Conservation (phyloP, 2,888 invertebrate genomes). For the Gasteruption jaculator region DNA sequence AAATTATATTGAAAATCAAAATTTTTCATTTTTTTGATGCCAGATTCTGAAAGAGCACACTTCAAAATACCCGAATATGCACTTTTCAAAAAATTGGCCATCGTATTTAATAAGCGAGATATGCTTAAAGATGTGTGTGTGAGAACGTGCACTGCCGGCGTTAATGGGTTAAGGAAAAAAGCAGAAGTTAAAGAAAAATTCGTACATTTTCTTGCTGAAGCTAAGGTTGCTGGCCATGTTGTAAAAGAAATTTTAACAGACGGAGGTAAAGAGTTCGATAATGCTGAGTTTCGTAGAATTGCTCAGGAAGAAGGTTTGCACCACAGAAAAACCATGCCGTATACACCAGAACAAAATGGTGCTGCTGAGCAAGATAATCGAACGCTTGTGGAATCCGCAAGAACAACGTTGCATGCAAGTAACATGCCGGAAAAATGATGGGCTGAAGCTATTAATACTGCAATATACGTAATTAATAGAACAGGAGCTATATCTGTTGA, state of each 20-base stretch:
- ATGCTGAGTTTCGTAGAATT: slow-evolving; percentile 26
- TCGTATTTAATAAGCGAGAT: too few species aligned
- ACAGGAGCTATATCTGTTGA: slow-evolving; percentile 28
- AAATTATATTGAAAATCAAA: too few species aligned
- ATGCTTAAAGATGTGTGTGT: too few species aligned
- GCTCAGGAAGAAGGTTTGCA: slow-evolving; percentile 23
- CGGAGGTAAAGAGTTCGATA: slow-evolving; percentile 36
- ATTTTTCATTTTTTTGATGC: too few species aligned
- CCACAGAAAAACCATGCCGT: slow-evolving; percentile 24
- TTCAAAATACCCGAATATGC: too few species aligned
- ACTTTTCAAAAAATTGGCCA: too few species aligned
- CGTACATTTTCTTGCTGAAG: slow-evolving; percentile 24
- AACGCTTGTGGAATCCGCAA: slow-evolving; percentile 31
- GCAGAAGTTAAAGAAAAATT: slow-evolving; percentile 27
- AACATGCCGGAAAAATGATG: slow-evolving; percentile 27
- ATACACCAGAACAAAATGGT: slow-evolving; percentile 28
- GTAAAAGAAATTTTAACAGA: slow-evolving; percentile 34
- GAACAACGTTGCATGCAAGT: slow-evolving; percentile 31
- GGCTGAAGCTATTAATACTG: slow-evolving; percentile 26
- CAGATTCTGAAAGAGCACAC: too few species aligned
- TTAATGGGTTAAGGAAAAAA: too few species aligned
- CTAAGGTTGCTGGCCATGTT: slow-evolving; percentile 26
- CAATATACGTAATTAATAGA: slow-evolving; percentile 26
- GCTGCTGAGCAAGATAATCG: slow-evolving; percentile 26
- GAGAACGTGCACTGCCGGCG: too few species aligned